These are phyloP conservation scores for Mustela nigripes DNA, from an alignment of 2,113 vertebrate species.

Conservation along the genomic window DNA sequence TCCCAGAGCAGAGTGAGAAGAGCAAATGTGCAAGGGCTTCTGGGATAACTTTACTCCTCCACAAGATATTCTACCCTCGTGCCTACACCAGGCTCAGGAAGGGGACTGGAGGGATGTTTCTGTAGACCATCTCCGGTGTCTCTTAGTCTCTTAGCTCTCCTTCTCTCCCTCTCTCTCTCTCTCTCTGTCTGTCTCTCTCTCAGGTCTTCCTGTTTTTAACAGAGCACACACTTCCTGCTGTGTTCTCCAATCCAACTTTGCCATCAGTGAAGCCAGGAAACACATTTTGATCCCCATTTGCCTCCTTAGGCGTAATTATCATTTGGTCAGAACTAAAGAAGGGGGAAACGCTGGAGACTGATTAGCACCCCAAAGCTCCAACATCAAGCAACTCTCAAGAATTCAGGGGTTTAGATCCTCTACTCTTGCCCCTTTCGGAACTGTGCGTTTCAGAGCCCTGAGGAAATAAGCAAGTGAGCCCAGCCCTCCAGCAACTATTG, in stretches of 20 bases:
- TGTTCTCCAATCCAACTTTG: not conserved
- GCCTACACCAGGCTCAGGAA: not conserved
- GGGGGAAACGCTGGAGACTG: rapidly evolving
- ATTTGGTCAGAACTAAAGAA: not conserved
- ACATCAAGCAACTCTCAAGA: not conserved
- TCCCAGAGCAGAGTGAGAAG: not conserved
- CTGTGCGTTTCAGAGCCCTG: slow-evolving; percentile 75
- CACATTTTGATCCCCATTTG: not conserved
- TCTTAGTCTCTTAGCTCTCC: not conserved
- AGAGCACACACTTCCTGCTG: not conserved
- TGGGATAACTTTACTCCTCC: not conserved
- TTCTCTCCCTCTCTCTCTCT: not conserved
- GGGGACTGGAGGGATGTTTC: not conserved
- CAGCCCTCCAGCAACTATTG: slow-evolving; percentile 75
- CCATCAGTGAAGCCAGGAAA: not conserved
- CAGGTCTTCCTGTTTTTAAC: slow-evolving; percentile 45
- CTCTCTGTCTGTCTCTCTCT: not conserved
- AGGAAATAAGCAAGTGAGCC: slow-evolving; percentile 75
- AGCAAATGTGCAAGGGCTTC: not conserved
- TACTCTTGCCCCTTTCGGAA: slow-evolving; percentile 75
- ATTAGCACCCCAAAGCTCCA: not conserved
- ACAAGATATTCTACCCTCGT: not conserved
- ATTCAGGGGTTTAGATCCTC: slow-evolving; percentile 54
- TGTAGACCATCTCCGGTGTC: not conserved
- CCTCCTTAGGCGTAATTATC: not conserved